Evolutionary conservation across 2,797 vertebrate species (phyloP).

Genomic region (Poeciliopsis infans): DNA sequence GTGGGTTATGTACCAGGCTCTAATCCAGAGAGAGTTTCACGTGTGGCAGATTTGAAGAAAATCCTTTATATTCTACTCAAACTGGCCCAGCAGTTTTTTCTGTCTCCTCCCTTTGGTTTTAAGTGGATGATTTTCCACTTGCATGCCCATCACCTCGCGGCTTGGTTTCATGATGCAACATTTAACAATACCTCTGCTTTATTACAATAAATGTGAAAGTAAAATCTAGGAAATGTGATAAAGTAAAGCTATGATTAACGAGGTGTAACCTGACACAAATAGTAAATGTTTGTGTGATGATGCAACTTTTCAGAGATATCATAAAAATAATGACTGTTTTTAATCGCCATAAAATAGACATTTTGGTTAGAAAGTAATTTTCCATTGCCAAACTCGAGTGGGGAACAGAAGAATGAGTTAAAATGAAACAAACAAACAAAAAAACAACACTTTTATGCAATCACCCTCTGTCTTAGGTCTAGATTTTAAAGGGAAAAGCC

Average conservation of each 20-base stretch:
- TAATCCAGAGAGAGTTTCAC: slow-evolving; percentile 45
- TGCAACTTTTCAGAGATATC: slow-evolving; percentile 3
- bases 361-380: not conserved
- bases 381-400: not conserved
- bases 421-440: not conserved
- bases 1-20: slow-evolving; percentile 40
- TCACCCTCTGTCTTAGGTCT: not conserved
- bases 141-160: not conserved
- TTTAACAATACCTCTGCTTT: slow-evolving; percentile 37
- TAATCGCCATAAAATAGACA: not conserved
- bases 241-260: slow-evolving; percentile 34
- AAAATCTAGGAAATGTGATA: slow-evolving; percentile 48
- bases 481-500: not conserved
- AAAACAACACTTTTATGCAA: not conserved
- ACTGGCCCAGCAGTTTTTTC: slow-evolving; percentile 22
- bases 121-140: slow-evolving; percentile 13
- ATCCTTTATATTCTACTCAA: slow-evolving; percentile 43
- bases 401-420: not conserved
- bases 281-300: slow-evolving; percentile 21
- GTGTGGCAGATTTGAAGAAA: slow-evolving; percentile 39
- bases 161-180: slow-evolving; percentile 47
- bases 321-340: not conserved
- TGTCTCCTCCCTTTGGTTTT: slow-evolving; percentile 12
- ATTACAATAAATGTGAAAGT: slow-evolving; percentile 47
- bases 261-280: slow-evolving; percentile 46